Base-by-base conservation (phyloP, 2,888 invertebrate species). In the Thera obeliscata region DNA sequence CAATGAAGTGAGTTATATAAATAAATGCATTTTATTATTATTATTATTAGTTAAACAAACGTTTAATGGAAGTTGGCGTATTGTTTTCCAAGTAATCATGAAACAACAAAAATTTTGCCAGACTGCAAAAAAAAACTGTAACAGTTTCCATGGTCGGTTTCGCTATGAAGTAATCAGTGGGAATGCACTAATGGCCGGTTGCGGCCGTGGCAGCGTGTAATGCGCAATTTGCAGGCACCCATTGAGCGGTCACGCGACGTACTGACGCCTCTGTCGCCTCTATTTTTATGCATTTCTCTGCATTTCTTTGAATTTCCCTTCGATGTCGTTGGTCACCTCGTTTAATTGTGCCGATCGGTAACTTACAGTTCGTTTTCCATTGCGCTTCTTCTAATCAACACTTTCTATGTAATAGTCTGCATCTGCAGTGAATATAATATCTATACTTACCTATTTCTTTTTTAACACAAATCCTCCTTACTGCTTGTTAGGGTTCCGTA, bases 111-210 rank as follows among this genome's bases (percentile, higher is more conserved):
- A 77, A 81, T 82, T 83, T 81, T 77, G 78, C 78, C 78, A 79
- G 76, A 75, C 80, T 71, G 75, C 76, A 81, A 87, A 87, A 38
- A 22, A 41, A 85, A 87, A 86, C 76, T 86, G 87, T 87, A 84
- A 86, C 85, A 86, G 84, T 87, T 88, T 88, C 86, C 79, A 88
- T 88, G 85, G 86, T 86, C 84, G 86, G 85, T 88, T 88, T 88
- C 86, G 87, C 83, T 87, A 85, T 90, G 88, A 87, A 86, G 89
- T 91, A 91, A 91, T 92, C 87, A 83, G 81, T 82, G 88, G 85
- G 90, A 88, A 90, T 92, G 91, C 87, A 88, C 86, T 91, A 91
- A 91, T 91, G 87, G 86, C 80, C 82, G 86, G 86, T 90, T 90
- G 89, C 90, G 87, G 78, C 82, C 82, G 85, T 86, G 78, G 73